These are phyloP conservation scores for Therioaphis trifolii DNA, from an alignment of 2,888 invertebrate species.

Conservation along the genomic window DNA sequence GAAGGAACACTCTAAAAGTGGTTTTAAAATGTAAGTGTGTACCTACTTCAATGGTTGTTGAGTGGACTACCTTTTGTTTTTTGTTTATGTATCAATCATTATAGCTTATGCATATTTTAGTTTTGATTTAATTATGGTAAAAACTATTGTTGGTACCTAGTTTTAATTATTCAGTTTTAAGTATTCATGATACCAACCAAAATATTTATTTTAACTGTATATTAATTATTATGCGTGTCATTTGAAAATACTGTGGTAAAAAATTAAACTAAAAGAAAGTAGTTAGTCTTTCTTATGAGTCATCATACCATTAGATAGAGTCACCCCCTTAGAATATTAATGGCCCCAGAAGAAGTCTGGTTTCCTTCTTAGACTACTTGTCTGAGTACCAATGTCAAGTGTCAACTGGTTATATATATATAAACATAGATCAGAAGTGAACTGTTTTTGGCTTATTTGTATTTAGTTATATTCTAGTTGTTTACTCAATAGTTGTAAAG, in stretches of 20 bases:
- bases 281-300: conserved; percentile 28
- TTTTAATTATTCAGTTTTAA: neutral
- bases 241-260: conserved; percentile 1
- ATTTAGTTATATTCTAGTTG: conserved; percentile 22
- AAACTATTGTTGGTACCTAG: no score
- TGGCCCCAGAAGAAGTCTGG: neutral
- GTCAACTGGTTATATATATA: conserved; percentile 51
- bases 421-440: conserved; percentile 22
- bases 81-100: no score
- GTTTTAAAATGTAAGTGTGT: no score
- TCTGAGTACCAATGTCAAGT: neutral
- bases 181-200: neutral
- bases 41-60: no score
- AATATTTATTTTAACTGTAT: neutral
- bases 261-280: conserved; percentile 22
- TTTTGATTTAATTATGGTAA: no score
- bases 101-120: no score
- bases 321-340: conserved; percentile 33
- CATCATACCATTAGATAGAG: conserved; percentile 7
- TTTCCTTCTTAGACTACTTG: conserved; percentile 5
- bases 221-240: neutral
- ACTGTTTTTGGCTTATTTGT: neutral
- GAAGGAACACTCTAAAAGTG: no score
- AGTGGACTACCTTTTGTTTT: no score
- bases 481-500: neutral